A percentile compares a stretch with the other conserved stretches of the same genome.
Evolutionary conservation across 2,888 invertebrate species (phyloP).

Genomic region (Carabus problematicus): DNA sequence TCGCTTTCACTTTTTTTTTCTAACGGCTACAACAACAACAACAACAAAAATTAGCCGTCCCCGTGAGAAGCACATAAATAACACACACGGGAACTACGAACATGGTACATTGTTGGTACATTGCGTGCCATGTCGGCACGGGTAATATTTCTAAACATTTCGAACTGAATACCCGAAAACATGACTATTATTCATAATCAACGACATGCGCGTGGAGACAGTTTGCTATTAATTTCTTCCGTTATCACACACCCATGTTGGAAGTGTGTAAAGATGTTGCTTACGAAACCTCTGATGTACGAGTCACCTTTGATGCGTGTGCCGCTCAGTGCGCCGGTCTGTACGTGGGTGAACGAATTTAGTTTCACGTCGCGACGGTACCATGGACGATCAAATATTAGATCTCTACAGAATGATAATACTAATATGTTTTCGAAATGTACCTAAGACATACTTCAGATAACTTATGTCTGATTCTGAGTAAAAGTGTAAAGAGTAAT

Average conservation of each 20-base stretch:
- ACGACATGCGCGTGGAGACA: not conserved
- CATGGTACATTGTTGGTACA: slow-evolving; percentile 19
- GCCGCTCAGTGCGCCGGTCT: slow-evolving; percentile 20
- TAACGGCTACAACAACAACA: not conserved
- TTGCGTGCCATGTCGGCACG: not conserved
- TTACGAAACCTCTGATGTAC: slow-evolving; percentile 24
- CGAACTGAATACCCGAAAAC: slow-evolving; percentile 20
- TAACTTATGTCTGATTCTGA: not conserved
- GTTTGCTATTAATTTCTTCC: slow-evolving; percentile 14
- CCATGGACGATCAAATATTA: slow-evolving; percentile 4
- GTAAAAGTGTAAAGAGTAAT: not conserved
- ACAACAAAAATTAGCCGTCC: slow-evolving; percentile 6
- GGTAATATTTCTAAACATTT: slow-evolving; percentile 1
- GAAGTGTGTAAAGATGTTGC: slow-evolving; percentile 3
- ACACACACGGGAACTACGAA: slow-evolving; percentile 8
- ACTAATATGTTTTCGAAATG: not conserved
- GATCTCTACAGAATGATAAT: not conserved
- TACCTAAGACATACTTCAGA: not conserved
- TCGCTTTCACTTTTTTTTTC: slow-evolving; percentile 25
- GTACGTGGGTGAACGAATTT: slow-evolving; percentile 5
- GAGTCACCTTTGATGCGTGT: slow-evolving; percentile 2
- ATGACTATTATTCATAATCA: slow-evolving; percentile 24
- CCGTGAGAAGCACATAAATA: slow-evolving; percentile 26
- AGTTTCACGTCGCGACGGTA: slow-evolving; percentile 8
- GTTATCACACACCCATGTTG: too few relatives aligned